Evolutionary conservation across 1,140 invertebrate species (phyloP).

Genomic region (Eriocheir sinensis): DNA sequence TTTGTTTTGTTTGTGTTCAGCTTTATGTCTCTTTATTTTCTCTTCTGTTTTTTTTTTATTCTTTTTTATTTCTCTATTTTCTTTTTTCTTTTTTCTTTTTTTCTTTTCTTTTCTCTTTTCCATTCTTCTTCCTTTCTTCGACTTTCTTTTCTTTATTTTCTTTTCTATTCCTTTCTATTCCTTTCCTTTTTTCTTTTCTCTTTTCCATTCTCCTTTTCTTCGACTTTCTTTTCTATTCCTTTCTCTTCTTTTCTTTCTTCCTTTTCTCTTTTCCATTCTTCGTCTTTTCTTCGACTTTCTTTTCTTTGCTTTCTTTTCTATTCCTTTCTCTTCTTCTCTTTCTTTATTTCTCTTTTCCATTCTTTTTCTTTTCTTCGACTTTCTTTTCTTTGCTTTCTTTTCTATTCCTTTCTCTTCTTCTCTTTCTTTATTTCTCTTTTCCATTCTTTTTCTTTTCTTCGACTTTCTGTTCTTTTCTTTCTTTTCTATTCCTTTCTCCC

Average conservation of each 20-base stretch:
- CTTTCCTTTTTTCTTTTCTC: neutral
- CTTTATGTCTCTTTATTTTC: no score
- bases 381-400: neutral
- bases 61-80: no score
- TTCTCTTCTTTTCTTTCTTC: neutral
- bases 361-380: neutral
- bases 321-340: neutral
- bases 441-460: neutral
- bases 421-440: neutral
- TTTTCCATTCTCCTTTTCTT: no score
- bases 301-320: neutral
- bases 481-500: neutral
- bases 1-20: no score
- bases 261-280: neutral
- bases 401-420: neutral
- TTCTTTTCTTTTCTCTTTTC: no score
- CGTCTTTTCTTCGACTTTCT: neutral
- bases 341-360: slow-evolving; percentile 11
- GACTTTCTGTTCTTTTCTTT: neutral
- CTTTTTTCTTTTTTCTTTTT: neutral
- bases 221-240: neutral
- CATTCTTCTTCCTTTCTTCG: no score
- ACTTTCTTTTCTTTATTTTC: no score
- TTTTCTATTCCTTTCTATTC: no score
- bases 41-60: no score